Percentiles rank a stretch among this genome's conserved stretches.
Evolutionary conservation across 2,797 vertebrate genomes (phyloP).

Genomic region (Coccyzus lansbergi): DNA sequence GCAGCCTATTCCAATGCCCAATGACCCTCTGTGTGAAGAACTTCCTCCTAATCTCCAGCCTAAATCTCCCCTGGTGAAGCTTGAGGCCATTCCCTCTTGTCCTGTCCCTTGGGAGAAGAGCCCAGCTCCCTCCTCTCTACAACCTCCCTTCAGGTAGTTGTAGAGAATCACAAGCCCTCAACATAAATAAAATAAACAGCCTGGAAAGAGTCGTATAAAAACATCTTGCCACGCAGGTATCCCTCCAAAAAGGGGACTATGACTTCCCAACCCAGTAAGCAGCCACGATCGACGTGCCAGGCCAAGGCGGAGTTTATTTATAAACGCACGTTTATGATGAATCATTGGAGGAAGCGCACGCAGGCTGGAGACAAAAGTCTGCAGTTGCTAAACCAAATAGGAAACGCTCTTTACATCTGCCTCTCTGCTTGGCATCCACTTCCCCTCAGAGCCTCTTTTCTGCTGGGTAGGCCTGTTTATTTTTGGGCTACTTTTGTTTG

Average conservation of each 20-base stretch:
- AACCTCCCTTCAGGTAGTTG: too few relatives aligned
- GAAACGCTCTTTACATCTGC: constrained; percentile 76
- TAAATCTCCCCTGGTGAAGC: too few relatives aligned
- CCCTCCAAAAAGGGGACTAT: not conserved
- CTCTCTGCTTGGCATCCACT: constrained; percentile 76
- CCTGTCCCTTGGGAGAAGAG: too few relatives aligned
- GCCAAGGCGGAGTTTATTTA: constrained; percentile 78
- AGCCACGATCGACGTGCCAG: constrained; percentile 26
- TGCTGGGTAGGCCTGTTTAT: constrained; percentile 55
- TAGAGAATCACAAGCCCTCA: constrained; percentile 35
- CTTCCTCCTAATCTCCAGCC: too few relatives aligned
- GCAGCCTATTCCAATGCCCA: too few relatives aligned
- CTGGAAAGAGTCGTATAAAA: not conserved
- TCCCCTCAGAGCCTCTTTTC: constrained; percentile 40
- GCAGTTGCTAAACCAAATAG: constrained; percentile 75
- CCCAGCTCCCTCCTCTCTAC: too few relatives aligned
- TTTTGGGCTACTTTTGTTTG: constrained; percentile 69
- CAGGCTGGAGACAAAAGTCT: constrained; percentile 82
- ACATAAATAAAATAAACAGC: constrained; percentile 25
- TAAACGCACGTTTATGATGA: constrained; percentile 77
- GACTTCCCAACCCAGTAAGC: not conserved
- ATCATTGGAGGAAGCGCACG: constrained; percentile 78
- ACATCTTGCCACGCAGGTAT: constrained; percentile 15
- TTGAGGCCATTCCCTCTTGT: too few relatives aligned
- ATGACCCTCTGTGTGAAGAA: too few relatives aligned